A percentile compares a stretch with the other conserved stretches of the same genome.
These are phyloP conservation scores for Perizoma flavofasciatum DNA, from an alignment of 2,888 invertebrate genomes.

Conservation along the genomic window DNA sequence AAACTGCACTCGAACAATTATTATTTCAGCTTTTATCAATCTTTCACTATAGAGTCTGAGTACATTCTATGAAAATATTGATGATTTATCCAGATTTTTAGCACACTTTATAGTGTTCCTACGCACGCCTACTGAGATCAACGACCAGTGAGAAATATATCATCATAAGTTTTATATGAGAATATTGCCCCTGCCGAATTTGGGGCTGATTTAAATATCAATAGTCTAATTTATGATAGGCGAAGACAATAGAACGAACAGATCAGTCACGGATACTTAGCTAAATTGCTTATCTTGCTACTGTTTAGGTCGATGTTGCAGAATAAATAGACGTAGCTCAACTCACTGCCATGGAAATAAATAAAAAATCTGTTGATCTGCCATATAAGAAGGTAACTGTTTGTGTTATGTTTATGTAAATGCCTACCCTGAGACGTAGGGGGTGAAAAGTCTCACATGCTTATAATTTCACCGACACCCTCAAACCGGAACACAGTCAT, in stretches of 20 bases:
- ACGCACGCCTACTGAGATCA: conserved; percentile 19
- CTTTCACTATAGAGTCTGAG: conserved; percentile 14
- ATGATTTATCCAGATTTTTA: conserved; percentile 18
- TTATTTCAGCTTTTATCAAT: background rate
- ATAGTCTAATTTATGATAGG: conserved; percentile 33
- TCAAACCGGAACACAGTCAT: too few species aligned
- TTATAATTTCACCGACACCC: too few species aligned
- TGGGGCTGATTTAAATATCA: conserved; percentile 32
- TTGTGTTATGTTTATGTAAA: too few species aligned
- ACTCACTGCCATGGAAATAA: background rate
- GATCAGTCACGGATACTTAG: conserved; percentile 5
- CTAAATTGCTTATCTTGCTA: conserved; percentile 10
- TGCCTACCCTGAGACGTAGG: too few species aligned
- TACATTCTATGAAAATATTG: conserved; percentile 1
- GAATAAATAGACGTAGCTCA: background rate
- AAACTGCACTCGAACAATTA: too few species aligned
- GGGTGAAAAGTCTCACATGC: too few species aligned
- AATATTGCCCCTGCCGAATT: conserved; percentile 27
- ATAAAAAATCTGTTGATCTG: too few species aligned
- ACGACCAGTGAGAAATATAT: conserved; percentile 10
- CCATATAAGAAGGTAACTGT: too few species aligned
- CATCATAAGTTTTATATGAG: conserved; percentile 21
- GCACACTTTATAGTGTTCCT: conserved; percentile 16
- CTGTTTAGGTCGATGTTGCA: background rate
- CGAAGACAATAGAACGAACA: conserved; percentile 20